Evolutionary conservation across 2,113 vertebrate genomes (phyloP), one percentile per base, ranked within the genome.

Genomic region (Himantopus leucocephalus): DNA sequence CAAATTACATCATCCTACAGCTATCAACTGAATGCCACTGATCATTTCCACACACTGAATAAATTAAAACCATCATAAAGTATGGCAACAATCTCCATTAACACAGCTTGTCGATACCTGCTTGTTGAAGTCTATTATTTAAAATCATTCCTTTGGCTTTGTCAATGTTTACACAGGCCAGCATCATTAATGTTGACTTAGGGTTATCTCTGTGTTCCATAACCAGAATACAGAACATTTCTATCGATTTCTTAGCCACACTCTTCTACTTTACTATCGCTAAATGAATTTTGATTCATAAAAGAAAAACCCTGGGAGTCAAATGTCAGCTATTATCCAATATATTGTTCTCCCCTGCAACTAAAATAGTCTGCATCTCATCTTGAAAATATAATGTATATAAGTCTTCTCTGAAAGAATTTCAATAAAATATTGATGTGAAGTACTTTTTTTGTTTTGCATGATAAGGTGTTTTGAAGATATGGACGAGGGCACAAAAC

Each of bases 231-330:
- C 85, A 97, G 95, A 96, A 96, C 85, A 94, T 89, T 88, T 96
- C 88, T 97, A 98, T 98, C 13, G 97, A 98, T 98, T 94, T 88
- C 82, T 92, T 88, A 94, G 88, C 85, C 92, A 87, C 93, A 93
- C 37, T 93, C 85, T 92, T 95, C 88, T 95, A 85, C 92, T 97
- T 97, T 74, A 94, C 93, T 96, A 96, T 97, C 66, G 17, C 85
- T 96, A 97, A 98, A 98, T 97, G 97, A 98, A 98, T 97, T 98
- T 97, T 98, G 97, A 98, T 97, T 98, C 94, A 96, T 94, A 96
- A 98, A 97, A 97, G 86, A 96, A 97, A 96, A 97, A 95, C 89
- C 88, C 75, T 66, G 35, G 66, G 94, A 96, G 96, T 97, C 96
- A 97, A 97, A 97, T 98, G 96, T 97, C 97, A 97, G 92, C 95